Conservation (phyloP, 2,888 invertebrate genomes). For the Agrochola circellaris region DNA sequence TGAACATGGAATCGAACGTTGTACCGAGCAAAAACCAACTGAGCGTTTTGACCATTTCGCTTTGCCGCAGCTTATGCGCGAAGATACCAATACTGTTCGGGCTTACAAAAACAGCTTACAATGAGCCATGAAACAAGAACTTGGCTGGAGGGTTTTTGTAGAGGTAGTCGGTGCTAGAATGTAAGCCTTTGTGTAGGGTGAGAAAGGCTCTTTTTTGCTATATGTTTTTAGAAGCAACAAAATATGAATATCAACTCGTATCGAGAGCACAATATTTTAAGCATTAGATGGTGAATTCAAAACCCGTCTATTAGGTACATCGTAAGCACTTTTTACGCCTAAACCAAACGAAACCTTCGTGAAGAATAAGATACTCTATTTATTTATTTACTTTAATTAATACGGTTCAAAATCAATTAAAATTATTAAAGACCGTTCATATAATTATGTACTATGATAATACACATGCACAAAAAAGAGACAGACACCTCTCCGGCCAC, state of each 20-base stretch:
- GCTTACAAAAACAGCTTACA: constrained; percentile 61
- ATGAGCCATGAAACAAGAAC: constrained; percentile 52
- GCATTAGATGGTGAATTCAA: neutral
- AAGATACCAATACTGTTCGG: constrained; percentile 59
- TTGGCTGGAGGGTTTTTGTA: constrained; percentile 13
- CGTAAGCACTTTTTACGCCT: neutral
- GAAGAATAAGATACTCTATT: neutral
- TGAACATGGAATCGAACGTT: constrained; percentile 67
- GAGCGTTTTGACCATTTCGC: constrained; percentile 57
- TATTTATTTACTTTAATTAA: neutral
- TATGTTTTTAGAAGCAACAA: neutral
- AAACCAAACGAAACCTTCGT: neutral
- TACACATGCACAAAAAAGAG: too few species aligned
- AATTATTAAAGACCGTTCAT: too few species aligned
- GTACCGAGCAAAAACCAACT: constrained; percentile 70
- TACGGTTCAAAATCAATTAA: neutral
- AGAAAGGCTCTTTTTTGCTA: neutral
- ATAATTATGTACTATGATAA: too few species aligned
- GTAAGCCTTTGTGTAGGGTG: neutral
- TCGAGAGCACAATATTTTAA: neutral
- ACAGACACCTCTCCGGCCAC: too few species aligned
- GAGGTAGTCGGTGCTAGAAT: neutral
- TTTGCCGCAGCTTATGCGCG: constrained; percentile 58
- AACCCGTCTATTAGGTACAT: neutral
- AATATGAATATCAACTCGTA: neutral